phyloP scores from a whole-genome alignment of 2,113 vertebrate species.

The Leptodactylus fuscus region DNA sequence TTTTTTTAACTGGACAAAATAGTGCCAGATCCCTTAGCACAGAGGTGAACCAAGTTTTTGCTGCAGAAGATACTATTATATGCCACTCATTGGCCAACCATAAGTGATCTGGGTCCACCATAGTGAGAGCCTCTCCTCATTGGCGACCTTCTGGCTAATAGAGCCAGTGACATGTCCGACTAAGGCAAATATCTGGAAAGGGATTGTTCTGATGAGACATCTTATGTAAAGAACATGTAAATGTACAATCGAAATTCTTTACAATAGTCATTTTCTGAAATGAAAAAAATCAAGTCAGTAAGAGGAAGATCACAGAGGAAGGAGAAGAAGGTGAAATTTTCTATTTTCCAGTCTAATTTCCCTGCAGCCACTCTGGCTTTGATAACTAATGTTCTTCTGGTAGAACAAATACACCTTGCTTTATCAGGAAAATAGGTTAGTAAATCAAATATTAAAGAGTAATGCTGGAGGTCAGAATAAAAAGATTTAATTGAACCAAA shows the following conservation, averaged over 20 bases:
- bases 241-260: background rate
- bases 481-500: constrained; percentile 27
- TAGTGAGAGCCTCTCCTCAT: no score
- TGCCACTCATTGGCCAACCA: no score
- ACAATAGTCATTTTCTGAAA: background rate
- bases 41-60: no score
- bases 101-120: no score
- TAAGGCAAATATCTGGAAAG: background rate
- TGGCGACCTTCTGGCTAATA: no score
- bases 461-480: constrained; percentile 3
- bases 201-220: background rate
- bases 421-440: constrained; percentile 22
- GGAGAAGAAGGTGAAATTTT: background rate
- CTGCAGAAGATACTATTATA: no score
- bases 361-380: background rate
- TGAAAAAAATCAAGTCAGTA: constrained; percentile 29
- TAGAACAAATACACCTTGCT: constrained; percentile 35
- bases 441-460: constrained; percentile 28
- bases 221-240: background rate
- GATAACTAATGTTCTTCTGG: constrained; percentile 26
- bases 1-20: no score
- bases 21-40: no score
- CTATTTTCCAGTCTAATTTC: constrained; percentile 35
- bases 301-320: constrained; percentile 5
- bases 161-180: no score